Evolutionary conservation across 2,113 vertebrate genomes (phyloP), one percentile per base, ranked within the genome.

Genomic region (Pedetes capensis): DNA sequence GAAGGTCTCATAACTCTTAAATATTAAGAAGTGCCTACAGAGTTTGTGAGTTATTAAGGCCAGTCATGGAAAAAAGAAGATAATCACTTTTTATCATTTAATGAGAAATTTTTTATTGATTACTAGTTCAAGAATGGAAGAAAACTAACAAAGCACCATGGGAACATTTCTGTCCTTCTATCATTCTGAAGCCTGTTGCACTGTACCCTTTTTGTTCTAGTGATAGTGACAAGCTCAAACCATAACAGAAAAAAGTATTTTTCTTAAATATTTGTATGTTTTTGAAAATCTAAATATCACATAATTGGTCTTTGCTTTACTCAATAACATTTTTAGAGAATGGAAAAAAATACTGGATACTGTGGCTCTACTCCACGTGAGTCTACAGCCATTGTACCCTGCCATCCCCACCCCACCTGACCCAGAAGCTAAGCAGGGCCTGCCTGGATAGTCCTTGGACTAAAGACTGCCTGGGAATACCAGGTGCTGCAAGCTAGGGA

Each of bases 91-190:
- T 97, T 96, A 95, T 69, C 34, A 93, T 84, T 91, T 98, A 97
- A 96, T 91, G 91, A 97, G 83, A 96, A 96, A 95, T 89, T 85
- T 97, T 96, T 96, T 83, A 97, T 97, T 95, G 79, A 97, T 97
- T 97, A 89, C 11, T 25, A 79, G 76, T 82, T 84, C 92, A 91
- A 96, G 88, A 96, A 90, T 82, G 76, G 49, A 79, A 96, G 63
- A 86, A 61, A 96, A 93, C 18, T 94, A 96, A 96, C 92, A 97
- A 97, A 97, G 51, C n/a, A 95, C 51, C 51, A 0, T 5, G n/a
- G 13, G 23, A 16, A 84, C 12, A 27, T 95, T 93, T 96, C 87
- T 69, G 47, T 92, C 61, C 82, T 39, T 87, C 79, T 80, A 88
- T 91, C 79, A 53, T 79, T 91, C 44, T 11, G 6, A 51, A 22